Evolutionary conservation across 2,113 vertebrate species (phyloP), one percentile per base, ranked within the genome.

Genomic region (Mustela nigripes): DNA sequence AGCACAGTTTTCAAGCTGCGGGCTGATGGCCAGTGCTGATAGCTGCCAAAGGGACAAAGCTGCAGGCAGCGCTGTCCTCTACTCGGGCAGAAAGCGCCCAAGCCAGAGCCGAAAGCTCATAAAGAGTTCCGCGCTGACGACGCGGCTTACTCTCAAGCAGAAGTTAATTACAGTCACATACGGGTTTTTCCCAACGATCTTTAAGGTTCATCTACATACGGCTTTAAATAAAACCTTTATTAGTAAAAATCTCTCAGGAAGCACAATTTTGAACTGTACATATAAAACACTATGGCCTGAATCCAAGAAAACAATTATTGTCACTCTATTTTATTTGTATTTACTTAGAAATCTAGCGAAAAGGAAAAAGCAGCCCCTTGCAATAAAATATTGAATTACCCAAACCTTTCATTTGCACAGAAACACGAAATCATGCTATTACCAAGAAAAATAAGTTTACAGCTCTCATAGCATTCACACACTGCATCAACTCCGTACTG

Each of bases 361-460:
- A 97, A 93, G 53, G 4, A 74, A 26, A 53, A 18, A 74, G 19
- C 9, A 85, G 26, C 10, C 10, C 5, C 42, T 83, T 88, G 65
- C 9, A 18, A 12, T 39, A 90, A 93, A 96, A 78, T 39, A 82
- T 96, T 71, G 85, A 96, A 88, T 89, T 73, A 92, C 10, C 11
- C n/a, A 56, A 83, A 84, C 1, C 58, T 95, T 69, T 82, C 33
- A 76, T 76, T 63, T 85, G 7, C 28, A 95, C 74, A 56, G 36
- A 89, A 89, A 82, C 28, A 65, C 33, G 12, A 89, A 91, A 78
- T 82, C 16, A 96, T 53, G 9, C 36, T 82, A 79, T 10, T n/a
- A 36, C 12, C 82, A 62, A 42, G 10, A 45, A 85, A 94, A 48
- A 45, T 33, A 84, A 90, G 73, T 94, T 85, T 74, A 42, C 90